Evolutionary conservation across 2,113 vertebrate genomes (phyloP).

Genomic region (Rhabdomys dilectus): DNA sequence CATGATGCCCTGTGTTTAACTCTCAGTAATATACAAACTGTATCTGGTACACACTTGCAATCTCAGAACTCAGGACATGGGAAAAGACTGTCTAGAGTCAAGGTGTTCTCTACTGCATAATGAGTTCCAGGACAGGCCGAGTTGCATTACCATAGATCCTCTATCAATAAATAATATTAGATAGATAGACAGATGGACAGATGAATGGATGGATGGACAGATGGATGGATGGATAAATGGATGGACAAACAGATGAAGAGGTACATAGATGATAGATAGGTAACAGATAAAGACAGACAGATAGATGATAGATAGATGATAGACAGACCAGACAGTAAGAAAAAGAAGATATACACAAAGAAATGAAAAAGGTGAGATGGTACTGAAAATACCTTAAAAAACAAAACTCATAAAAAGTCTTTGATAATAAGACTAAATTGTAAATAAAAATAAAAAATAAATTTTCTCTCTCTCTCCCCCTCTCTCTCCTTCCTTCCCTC

Average conservation of each 20-base stretch:
- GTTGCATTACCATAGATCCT: neutral
- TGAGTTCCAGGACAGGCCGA: neutral
- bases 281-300: too few relatives aligned
- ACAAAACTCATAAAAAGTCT: neutral
- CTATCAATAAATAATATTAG: neutral
- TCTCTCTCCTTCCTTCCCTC: neutral
- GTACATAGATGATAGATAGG: accelerated
- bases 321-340: neutral
- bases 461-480: neutral
- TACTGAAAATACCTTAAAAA: too few relatives aligned
- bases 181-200: neutral
- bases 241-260: neutral
- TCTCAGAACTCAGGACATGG: neutral
- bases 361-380: neutral
- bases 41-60: neutral
- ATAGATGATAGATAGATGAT: neutral
- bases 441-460: neutral
- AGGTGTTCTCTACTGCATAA: too few relatives aligned
- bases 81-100: neutral
- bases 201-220: neutral
- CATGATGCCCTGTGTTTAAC: neutral
- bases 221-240: too few relatives aligned
- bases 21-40: neutral
- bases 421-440: neutral
- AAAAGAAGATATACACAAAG: too few relatives aligned